phyloP scores from a whole-genome alignment of 2,888 invertebrate genomes.

The Cotesia congregata region DNA sequence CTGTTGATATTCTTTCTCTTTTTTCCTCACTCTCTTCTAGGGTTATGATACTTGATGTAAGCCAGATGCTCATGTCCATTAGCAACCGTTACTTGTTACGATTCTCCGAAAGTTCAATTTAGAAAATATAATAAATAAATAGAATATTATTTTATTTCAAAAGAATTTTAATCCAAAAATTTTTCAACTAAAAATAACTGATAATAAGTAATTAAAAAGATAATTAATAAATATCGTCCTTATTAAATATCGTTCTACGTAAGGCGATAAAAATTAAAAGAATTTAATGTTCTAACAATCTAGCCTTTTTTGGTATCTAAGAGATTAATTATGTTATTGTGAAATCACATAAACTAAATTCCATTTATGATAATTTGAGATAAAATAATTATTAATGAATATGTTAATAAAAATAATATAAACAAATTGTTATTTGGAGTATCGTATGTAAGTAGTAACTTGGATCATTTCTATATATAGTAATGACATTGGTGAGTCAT shows the following conservation, averaged over 20 bases:
- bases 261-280: background rate
- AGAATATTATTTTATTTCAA: background rate
- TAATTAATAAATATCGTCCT: background rate
- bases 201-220: background rate
- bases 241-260: background rate
- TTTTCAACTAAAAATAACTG: background rate
- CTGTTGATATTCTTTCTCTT: conserved; percentile 15
- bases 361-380: background rate
- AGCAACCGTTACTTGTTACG: background rate
- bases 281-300: background rate
- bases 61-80: conserved; percentile 35
- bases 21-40: conserved; percentile 18
- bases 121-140: background rate
- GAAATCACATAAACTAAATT: conserved; percentile 1
- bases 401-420: conserved; percentile 38
- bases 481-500: conserved; percentile 68
- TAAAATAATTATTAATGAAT: conserved; percentile 9
- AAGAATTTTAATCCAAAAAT: background rate
- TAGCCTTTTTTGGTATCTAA: background rate
- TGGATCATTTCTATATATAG: conserved; percentile 67
- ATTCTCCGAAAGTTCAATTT: conserved; percentile 15
- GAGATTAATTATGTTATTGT: background rate
- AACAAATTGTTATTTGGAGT: conserved; percentile 51
- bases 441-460: conserved; percentile 46
- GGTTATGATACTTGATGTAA: conserved; percentile 1